These are phyloP conservation scores for Cantharis flavilabris DNA, from an alignment of 2,888 invertebrate species.

Conservation along the genomic window DNA sequence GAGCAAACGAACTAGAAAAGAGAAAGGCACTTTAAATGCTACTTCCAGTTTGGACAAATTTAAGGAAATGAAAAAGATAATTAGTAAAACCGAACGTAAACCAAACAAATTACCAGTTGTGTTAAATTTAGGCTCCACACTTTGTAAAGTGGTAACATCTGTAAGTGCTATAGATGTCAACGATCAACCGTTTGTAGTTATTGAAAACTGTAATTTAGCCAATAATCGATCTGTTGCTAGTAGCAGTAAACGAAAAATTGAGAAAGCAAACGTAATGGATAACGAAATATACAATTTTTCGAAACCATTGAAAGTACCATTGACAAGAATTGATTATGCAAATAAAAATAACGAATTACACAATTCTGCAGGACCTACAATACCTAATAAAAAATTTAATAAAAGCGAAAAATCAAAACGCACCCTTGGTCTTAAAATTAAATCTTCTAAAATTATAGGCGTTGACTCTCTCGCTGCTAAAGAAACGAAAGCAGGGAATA, in stretches of 20 bases:
- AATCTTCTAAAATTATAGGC: neutral
- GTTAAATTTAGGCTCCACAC: neutral
- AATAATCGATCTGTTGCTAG: neutral
- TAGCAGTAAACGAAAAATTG: neutral
- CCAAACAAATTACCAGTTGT: neutral
- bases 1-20: neutral
- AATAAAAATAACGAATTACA: neutral
- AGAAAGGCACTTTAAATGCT: neutral
- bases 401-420: neutral
- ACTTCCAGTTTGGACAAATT: conserved; percentile 39
- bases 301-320: neutral
- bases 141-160: neutral
- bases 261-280: neutral
- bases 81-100: conserved; percentile 15
- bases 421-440: neutral
- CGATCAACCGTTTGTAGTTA: neutral
- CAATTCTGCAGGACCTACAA: neutral
- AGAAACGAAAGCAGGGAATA: neutral
- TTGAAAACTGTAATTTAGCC: neutral
- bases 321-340: neutral
- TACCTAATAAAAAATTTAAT: neutral
- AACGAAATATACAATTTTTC: neutral
- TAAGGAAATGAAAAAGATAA: conserved; percentile 37
- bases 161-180: neutral
- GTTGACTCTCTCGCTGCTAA: neutral